A percentile compares a stretch with the other conserved stretches of the same genome.
phyloP scores from a whole-genome alignment of 2,797 vertebrate genomes.

The Platyrinchus mystaceus region DNA sequence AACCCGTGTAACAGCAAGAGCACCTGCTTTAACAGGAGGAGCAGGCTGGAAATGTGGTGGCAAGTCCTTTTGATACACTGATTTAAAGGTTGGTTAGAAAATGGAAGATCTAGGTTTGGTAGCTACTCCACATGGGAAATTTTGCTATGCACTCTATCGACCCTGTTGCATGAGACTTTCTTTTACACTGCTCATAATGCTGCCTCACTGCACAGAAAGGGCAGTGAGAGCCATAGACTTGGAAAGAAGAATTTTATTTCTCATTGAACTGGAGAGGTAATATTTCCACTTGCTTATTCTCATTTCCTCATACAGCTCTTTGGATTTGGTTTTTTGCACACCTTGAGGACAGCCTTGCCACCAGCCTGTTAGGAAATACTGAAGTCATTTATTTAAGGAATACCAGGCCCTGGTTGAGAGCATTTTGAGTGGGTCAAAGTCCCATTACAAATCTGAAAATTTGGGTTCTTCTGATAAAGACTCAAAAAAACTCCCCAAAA shows the following conservation, averaged over 20 bases:
- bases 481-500: not conserved
- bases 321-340: not conserved
- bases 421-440: not conserved
- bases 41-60: not conserved
- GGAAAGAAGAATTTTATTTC: not conserved
- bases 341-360: not conserved
- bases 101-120: not conserved
- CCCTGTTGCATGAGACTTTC: not conserved
- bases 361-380: not conserved
- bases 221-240: fast-evolving
- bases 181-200: not conserved
- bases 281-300: not conserved
- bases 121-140: not conserved
- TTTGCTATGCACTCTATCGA: not conserved
- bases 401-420: not conserved
- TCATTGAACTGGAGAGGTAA: not conserved
- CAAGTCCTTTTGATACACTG: not conserved
- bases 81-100: not conserved
- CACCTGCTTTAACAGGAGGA: not conserved
- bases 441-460: not conserved
- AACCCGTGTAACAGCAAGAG: fast-evolving
- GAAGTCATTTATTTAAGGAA: not conserved
- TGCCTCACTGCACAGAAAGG: not conserved
- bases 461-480: not conserved
- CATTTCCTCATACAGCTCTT: not conserved